Evolutionary conservation across 2,797 vertebrate genomes (phyloP), one percentile per base, ranked within the genome.

Genomic region (Ctenochaetus hawaiiensis): DNA sequence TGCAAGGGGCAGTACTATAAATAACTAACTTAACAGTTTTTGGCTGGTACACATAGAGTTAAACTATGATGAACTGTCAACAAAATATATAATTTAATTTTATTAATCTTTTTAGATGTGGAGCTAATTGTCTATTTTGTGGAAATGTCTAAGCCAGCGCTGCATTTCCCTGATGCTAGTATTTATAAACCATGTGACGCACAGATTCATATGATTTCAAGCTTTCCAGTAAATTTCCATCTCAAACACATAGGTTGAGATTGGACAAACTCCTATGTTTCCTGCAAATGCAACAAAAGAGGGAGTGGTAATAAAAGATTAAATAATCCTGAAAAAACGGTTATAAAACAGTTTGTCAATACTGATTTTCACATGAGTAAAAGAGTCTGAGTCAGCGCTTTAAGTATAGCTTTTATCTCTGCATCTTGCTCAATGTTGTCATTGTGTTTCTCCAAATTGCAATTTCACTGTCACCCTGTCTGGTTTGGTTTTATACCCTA

Each of bases 341-440:
- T 30, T 43, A 62, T 53, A 59, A 48, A 22, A 56, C 6, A 3
- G 64, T 44, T 60, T 73, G 16, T 44, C 34, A 53, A 8, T 52
- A 48, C 23, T 14, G 37, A 45, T 39, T 51, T n/a, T 37, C 30
- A 52, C 30, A 41, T 41, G 30, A 34, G 30, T 7, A 34, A 7
- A 1, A 41, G 39, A 41, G 39, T 12, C 11, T 41, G 39, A 41
- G 39, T 41, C 39, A 41, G 39, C 3, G 51, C 17, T 72, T 44
- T 70, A 69, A 69, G 65, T 66, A 58, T 22, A 72, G 54, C n/a
- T 30, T 78, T 26, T 18, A 44, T 47, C 23, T 56, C 44, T 63
- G 17, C n/a, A 67, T 26, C 59, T 67, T 44, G 22, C 60, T 62
- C 12, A 44, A 26, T 61, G 65, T n/a, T 66, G 56, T 43, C 43